Evolutionary conservation across 2,888 invertebrate genomes (phyloP).

Genomic region (Villa cingulata): DNA sequence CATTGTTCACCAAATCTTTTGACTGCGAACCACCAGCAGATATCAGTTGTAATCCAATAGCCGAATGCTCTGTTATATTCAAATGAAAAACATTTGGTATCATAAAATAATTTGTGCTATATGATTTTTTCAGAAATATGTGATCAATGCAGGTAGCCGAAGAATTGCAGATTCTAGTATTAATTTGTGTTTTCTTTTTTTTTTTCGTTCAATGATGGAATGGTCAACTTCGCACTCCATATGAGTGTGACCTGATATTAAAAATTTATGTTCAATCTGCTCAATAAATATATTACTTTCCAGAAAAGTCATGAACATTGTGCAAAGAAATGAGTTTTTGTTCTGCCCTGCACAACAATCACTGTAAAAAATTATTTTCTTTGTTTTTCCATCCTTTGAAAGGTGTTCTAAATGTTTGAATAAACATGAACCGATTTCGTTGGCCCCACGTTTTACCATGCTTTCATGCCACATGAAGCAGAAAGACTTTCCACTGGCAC

Average conservation of each 20-base stretch:
- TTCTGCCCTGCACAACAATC: slow-evolving; percentile 15
- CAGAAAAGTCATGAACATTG: slow-evolving; percentile 5
- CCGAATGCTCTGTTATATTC: too few species aligned
- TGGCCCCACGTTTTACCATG: slow-evolving; percentile 13
- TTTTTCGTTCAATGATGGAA: slow-evolving; percentile 2
- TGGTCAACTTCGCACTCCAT: slow-evolving; percentile 6
- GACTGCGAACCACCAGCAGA: too few species aligned
- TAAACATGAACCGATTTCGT: slow-evolving; percentile 14
- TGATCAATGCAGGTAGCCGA: too few species aligned
- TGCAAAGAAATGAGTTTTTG: slow-evolving; percentile 15
- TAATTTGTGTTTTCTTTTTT: not conserved
- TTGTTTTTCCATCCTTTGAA: not conserved
- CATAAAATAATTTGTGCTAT: too few species aligned
- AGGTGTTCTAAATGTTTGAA: slow-evolving; percentile 3
- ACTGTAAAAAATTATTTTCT: slow-evolving; percentile 14
- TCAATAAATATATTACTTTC: slow-evolving; percentile 6
- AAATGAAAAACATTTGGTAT: too few species aligned
- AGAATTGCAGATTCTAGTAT: too few species aligned
- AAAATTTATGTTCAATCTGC: slow-evolving; percentile 14
- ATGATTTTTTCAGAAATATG: too few species aligned
- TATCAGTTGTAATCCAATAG: too few species aligned
- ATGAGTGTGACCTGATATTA: slow-evolving; percentile 12
- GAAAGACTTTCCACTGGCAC: slow-evolving; percentile 8
- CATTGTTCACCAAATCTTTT: too few species aligned
- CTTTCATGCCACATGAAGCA: slow-evolving; percentile 16